Conservation (phyloP, 23 tunicate species). For the Trididemnum nubilum region DNA sequence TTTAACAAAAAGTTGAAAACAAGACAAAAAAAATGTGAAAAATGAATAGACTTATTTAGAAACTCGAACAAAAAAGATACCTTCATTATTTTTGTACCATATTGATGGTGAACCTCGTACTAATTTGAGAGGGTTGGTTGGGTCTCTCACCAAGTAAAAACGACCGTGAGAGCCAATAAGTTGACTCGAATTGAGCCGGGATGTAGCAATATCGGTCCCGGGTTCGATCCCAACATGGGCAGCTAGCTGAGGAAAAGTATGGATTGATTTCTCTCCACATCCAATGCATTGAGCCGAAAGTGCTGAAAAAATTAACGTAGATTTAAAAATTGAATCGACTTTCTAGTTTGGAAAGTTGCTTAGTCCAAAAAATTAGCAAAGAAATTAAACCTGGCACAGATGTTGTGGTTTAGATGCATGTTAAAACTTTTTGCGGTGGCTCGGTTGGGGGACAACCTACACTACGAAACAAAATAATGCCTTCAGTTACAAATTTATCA, state of each 20-base stretch:
- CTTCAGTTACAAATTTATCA: too few relatives aligned
- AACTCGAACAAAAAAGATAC: too few relatives aligned
- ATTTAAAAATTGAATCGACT: too few relatives aligned
- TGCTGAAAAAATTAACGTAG: slow-evolving; percentile 35
- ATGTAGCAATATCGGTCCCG: neutral
- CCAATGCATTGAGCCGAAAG: slow-evolving; percentile 81
- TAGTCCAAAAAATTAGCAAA: neutral
- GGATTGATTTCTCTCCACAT: slow-evolving; percentile 72
- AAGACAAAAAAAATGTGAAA: too few relatives aligned
- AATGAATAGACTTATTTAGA: too few relatives aligned
- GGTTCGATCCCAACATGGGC: slow-evolving; percentile 71
- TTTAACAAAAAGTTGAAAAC: too few relatives aligned
- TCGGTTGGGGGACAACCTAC: too few relatives aligned
- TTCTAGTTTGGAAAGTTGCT: neutral
- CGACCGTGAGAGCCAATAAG: slow-evolving; percentile 66
- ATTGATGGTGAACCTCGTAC: slow-evolving; percentile 58
- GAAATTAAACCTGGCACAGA: too few relatives aligned
- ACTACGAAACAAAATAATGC: too few relatives aligned
- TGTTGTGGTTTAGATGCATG: too few relatives aligned
- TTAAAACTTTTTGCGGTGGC: too few relatives aligned
- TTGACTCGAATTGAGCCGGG: slow-evolving; percentile 43
- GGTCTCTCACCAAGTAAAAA: slow-evolving; percentile 64
- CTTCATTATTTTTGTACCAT: slow-evolving; percentile 51
- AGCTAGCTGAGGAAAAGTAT: slow-evolving; percentile 54
- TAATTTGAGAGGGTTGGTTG: slow-evolving; percentile 31